phyloP scores from a whole-genome alignment of 2,888 invertebrate genomes.

The Rotaria socialis region DNA sequence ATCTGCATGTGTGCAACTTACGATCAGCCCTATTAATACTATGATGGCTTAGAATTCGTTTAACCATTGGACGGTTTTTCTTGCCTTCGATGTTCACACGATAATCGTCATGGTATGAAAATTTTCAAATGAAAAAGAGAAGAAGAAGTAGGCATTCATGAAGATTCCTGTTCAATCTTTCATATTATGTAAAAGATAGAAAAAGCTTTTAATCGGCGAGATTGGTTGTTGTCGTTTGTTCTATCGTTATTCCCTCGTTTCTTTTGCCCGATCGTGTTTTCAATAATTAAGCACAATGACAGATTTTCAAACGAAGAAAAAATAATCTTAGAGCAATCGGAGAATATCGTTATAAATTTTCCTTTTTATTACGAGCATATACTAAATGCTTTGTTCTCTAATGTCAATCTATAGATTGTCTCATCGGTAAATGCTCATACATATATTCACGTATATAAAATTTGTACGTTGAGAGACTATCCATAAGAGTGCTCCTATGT shows the following conservation, averaged over 20 bases:
- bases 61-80: neutral
- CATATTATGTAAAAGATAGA: neutral
- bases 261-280: neutral
- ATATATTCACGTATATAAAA: neutral
- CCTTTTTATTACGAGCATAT: neutral
- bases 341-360: neutral
- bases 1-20: neutral
- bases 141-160: neutral
- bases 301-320: conserved; percentile 19
- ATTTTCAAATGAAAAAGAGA: neutral
- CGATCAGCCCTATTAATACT: neutral
- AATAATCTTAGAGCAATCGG: neutral
- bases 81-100: neutral
- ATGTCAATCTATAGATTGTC: neutral
- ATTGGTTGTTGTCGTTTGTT: neutral
- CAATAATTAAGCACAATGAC: conserved; percentile 7
- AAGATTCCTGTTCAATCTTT: conserved; percentile 1
- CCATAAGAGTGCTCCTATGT: neutral
- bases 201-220: neutral
- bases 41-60: neutral
- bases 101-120: neutral
- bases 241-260: neutral
- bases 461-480: neutral
- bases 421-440: neutral
- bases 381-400: conserved; percentile 1